A percentile compares a stretch with the other conserved stretches of the same genome.
Conservation (phyloP, 2,113 vertebrate species). For the Odobenus rosmarus region DNA sequence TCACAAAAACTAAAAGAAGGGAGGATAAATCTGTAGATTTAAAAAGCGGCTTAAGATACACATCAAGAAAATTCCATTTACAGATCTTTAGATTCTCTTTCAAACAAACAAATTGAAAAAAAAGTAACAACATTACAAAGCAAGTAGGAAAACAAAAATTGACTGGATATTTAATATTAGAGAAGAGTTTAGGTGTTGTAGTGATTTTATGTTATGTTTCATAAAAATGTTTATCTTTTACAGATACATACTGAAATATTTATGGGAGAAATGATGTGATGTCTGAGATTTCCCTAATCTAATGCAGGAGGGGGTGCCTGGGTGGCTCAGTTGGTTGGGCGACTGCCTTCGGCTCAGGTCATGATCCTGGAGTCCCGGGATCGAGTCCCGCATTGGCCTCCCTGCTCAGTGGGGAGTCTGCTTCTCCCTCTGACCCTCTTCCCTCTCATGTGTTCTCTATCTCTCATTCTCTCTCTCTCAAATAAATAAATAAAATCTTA, state of each 20-base stretch:
- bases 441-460: too few species aligned
- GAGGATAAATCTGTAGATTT: background rate
- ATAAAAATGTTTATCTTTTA: background rate
- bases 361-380: too few species aligned
- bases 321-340: too few species aligned
- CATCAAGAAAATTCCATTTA: background rate
- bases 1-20: background rate
- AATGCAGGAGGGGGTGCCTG: too few species aligned
- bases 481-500: too few species aligned
- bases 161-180: conserved; percentile 28
- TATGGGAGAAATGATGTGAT: background rate
- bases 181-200: background rate
- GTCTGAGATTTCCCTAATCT: conserved; percentile 3
- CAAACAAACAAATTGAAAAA: background rate
- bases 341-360: too few species aligned
- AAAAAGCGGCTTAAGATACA: background rate
- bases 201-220: conserved; percentile 12
- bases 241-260: conserved; percentile 17
- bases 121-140: background rate
- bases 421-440: too few species aligned
- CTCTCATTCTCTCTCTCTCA: too few species aligned
- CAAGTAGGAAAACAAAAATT: background rate
- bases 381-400: too few species aligned
- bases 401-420: too few species aligned
- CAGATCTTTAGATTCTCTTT: background rate